Evolutionary conservation across 2,113 vertebrate species (phyloP), one percentile per base, ranked within the genome.

Genomic region (Pyxicephalus adspersus): DNA sequence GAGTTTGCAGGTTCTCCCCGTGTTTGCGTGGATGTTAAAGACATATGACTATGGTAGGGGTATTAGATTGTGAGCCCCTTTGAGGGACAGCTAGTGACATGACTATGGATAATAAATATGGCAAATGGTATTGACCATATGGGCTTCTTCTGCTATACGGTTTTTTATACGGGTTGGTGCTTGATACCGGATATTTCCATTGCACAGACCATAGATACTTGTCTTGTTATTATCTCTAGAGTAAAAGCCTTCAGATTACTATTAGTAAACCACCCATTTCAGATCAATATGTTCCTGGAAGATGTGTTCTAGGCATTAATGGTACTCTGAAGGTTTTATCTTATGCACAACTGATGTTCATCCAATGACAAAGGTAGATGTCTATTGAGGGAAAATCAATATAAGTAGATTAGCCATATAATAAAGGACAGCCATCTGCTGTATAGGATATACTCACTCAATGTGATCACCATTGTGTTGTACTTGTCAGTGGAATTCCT

Each of bases 311-410:
- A 3, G 29, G 5, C 13, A 2, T 15, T 74, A 74, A 58, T 74
- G 54, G 58, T 11, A 17, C 64, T 45, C 3, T 70, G 51, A 66
- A 34, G 61, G 63, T 77, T 51, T 34, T 34, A 51, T 55, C 25
- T 22, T 57, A 58, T 80, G 66, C 67, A 80, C 28, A 6, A 20
- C 20, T 19, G 54, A 71, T n/a, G 52, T 23, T 60, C 23, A 64
- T 64, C 28, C 20, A 20, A 28, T 61, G 31, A 20, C 15, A 29
- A 6, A 13, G 15, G 19, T 23, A 25, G 45, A 11, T 61, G 9
- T 71, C 29, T 38, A 7, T 61, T 61, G 3, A 22, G 3, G 31
- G 50, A 4, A 57, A 79, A 80, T 63, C 67, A 64, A 54, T 72
- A 68, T 1, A 34, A 55, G n/a, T 20, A 67, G n/a, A 66, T n/a